Conservation (phyloP, 1,140 invertebrate genomes). For the Ylistrum balloti region DNA sequence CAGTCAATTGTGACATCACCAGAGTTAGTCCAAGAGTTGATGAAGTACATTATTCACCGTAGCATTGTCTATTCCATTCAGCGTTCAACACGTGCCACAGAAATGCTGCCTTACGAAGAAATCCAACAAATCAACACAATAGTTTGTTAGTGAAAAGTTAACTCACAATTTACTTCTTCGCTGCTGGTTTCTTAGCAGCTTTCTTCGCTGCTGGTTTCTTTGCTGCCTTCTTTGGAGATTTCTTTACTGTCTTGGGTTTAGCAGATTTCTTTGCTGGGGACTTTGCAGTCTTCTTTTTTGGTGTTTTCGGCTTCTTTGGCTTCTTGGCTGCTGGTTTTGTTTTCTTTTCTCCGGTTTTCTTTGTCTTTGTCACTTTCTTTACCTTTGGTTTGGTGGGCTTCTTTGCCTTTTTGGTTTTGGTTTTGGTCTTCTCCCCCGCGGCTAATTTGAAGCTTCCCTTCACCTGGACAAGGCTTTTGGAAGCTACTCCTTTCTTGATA, state of each 20-base stretch:
- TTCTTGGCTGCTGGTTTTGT: neutral
- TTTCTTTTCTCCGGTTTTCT: neutral
- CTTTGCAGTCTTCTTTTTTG: conserved; percentile 31
- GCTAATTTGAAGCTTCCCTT: conserved; percentile 16
- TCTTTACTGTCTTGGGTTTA: neutral
- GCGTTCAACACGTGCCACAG: neutral
- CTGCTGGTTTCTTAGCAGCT: neutral
- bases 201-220: neutral
- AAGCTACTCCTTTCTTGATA: neutral
- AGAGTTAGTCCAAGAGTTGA: neutral
- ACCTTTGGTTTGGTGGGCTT: neutral
- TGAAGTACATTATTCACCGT: neutral
- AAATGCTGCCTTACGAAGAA: conserved; percentile 33
- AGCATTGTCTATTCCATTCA: neutral
- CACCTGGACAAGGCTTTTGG: neutral
- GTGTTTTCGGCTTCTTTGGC: neutral
- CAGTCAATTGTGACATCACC: neutral
- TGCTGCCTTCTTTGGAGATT: neutral
- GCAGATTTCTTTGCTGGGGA: neutral
- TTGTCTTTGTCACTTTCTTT: neutral
- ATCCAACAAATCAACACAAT: conserved; percentile 9
- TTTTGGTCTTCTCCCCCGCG: neutral
- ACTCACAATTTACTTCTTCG: conserved; percentile 18
- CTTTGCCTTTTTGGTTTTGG: conserved; percentile 16
- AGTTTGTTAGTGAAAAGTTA: neutral